phyloP scores from a whole-genome alignment of 2,797 vertebrate genomes.

The Argentina silus region DNA sequence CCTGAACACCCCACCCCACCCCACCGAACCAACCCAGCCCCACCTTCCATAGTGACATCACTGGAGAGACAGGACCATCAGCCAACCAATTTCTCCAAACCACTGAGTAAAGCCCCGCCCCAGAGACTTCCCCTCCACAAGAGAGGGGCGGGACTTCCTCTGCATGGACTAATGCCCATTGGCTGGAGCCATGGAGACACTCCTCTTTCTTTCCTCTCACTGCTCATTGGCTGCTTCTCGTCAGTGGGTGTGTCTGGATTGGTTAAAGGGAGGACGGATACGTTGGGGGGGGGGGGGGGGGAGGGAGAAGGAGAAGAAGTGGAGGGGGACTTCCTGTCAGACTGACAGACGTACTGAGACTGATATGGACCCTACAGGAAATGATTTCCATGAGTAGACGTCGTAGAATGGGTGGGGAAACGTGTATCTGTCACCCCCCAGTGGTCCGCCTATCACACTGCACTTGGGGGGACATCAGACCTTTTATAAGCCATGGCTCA shows the following conservation, averaged over 20 bases:
- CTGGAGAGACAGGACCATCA: conserved; percentile 51
- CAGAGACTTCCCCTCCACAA: conserved; percentile 26
- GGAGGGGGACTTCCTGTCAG: conserved; percentile 29
- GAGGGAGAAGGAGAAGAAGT: conserved; percentile 15
- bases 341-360: conserved; percentile 36
- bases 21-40: conserved; percentile 39
- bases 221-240: conserved; percentile 44
- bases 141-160: conserved; percentile 28
- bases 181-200: conserved; percentile 39
- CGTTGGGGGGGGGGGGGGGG: conserved; percentile 12
- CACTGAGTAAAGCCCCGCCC: conserved; percentile 46
- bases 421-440: conserved; percentile 26
- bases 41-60: conserved; percentile 49
- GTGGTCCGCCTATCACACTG: conserved; percentile 48
- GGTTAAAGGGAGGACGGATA: conserved; percentile 14
- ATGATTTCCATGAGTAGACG: conserved; percentile 27
- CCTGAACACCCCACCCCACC: neutral
- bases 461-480: conserved; percentile 12
- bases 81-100: conserved; percentile 53
- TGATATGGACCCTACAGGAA: conserved; percentile 48
- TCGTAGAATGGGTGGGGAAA: conserved; percentile 5
- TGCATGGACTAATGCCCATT: conserved; percentile 41
- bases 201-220: conserved; percentile 26
- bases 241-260: conserved; percentile 27
- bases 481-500: conserved; percentile 13